A percentile compares a stretch with the other conserved stretches of the same genome.
These are phyloP conservation scores for Drepana arcuata DNA, from an alignment of 1,140 invertebrate species.

Conservation along the genomic window DNA sequence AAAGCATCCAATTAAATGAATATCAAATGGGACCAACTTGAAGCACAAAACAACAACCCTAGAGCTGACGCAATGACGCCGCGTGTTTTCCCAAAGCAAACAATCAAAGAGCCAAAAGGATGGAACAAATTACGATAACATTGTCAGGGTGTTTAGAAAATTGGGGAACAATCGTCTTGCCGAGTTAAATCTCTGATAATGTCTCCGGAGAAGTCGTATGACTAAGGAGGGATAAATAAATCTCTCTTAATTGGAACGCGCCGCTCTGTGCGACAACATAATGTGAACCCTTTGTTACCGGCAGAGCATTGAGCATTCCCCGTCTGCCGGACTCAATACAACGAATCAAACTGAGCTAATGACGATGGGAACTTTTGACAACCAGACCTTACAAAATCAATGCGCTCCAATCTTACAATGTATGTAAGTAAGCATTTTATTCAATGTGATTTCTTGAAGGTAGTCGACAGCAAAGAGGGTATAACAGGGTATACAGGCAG, in stretches of 20 bases:
- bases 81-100: constrained; percentile 44
- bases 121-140: constrained; percentile 54
- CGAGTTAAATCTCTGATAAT: constrained; percentile 60
- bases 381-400: constrained; percentile 16
- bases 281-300: constrained; percentile 45
- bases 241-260: constrained; percentile 58
- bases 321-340: constrained; percentile 27
- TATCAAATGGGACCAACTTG: constrained; percentile 37
- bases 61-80: constrained; percentile 27
- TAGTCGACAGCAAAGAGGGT: no score
- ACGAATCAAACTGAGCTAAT: constrained; percentile 39
- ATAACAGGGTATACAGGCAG: no score
- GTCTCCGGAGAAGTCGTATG: constrained; percentile 44
- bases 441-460: no score
- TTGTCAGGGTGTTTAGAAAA: constrained; percentile 62
- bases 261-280: constrained; percentile 46
- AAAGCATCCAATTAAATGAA: constrained; percentile 43
- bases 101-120: constrained; percentile 45
- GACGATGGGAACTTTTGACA: constrained; percentile 37
- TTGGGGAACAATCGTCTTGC: constrained; percentile 55
- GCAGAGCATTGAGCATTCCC: constrained; percentile 46
- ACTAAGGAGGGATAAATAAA: constrained; percentile 50
- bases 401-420: constrained; percentile 2
- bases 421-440: constrained; percentile 6
- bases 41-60: constrained; percentile 31